A percentile compares a stretch with the other conserved stretches of the same genome.
These are phyloP conservation scores for Drosophila kuntzei DNA, from an alignment of 2,888 invertebrate species.

Conservation along the genomic window DNA sequence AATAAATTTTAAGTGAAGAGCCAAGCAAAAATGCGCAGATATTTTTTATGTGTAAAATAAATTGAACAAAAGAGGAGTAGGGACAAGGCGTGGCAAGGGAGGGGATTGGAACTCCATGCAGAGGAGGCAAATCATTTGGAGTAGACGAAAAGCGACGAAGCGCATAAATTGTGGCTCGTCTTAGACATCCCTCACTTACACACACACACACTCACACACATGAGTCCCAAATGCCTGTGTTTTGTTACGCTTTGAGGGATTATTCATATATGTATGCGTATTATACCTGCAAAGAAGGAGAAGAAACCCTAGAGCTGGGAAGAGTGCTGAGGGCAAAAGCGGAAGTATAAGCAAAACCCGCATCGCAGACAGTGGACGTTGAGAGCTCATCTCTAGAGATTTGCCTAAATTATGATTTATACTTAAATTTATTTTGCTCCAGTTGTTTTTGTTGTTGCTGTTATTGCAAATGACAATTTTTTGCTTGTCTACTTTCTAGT, in stretches of 20 bases:
- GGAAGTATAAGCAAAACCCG: conserved; percentile 26
- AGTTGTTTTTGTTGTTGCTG: not conserved
- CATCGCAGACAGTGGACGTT: conserved; percentile 50
- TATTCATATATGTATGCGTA: conserved; percentile 27
- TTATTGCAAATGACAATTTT: conserved; percentile 37
- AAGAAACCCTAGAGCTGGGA: conserved; percentile 1
- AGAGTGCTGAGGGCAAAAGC: conserved; percentile 2
- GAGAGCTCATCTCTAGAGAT: conserved; percentile 78
- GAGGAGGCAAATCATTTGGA: conserved; percentile 66
- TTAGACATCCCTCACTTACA: conserved; percentile 36
- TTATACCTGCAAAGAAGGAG: conserved; percentile 17
- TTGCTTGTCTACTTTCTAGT: conserved; percentile 38
- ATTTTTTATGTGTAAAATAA: conserved; percentile 73
- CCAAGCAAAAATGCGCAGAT: conserved; percentile 57
- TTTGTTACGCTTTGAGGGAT: conserved; percentile 76
- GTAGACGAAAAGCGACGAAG: conserved; percentile 77
- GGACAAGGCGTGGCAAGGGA: not conserved
- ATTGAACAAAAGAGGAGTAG: conserved; percentile 58
- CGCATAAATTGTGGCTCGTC: conserved; percentile 73
- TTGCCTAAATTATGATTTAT: conserved; percentile 81
- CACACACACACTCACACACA: conserved; percentile 28
- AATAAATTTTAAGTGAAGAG: conserved; percentile 58
- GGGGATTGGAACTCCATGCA: conserved; percentile 26
- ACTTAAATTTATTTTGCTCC: conserved; percentile 57
- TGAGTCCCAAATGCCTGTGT: conserved; percentile 52